These are phyloP conservation scores for Hirtodrosophila alboralis DNA, from an alignment of 2,888 invertebrate species.

Conservation along the genomic window DNA sequence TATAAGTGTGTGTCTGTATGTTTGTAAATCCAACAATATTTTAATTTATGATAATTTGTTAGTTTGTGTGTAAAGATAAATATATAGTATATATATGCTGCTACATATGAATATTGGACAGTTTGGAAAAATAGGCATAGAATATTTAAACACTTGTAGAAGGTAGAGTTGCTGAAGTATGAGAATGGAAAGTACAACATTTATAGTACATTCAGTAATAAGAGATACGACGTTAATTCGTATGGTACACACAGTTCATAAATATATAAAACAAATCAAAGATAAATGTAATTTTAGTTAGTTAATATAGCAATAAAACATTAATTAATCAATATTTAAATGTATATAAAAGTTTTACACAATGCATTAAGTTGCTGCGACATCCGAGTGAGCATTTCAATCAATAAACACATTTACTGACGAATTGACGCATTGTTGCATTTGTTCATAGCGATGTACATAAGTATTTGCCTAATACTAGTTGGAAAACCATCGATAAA, in stretches of 20 bases:
- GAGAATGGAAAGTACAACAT: background rate
- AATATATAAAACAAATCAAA: slow-evolving; percentile 14
- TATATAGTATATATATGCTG: no score
- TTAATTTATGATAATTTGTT: no score
- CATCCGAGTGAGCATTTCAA: slow-evolving; percentile 12
- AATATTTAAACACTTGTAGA: background rate
- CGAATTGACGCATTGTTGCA: background rate
- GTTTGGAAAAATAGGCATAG: background rate
- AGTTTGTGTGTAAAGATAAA: no score
- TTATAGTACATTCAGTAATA: background rate
- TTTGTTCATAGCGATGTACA: slow-evolving; percentile 1
- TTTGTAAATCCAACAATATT: no score
- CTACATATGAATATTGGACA: no score
- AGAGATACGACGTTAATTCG: slow-evolving; percentile 1
- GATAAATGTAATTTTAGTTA: slow-evolving; percentile 4
- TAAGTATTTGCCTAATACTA: slow-evolving; percentile 12
- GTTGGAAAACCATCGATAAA: no score
- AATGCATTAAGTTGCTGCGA: slow-evolving; percentile 21
- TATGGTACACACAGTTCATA: background rate
- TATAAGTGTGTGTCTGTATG: no score
- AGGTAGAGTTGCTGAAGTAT: background rate
- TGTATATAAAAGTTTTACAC: slow-evolving; percentile 6
- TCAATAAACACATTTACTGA: slow-evolving; percentile 3
- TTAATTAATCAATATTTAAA: background rate
- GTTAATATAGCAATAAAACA: slow-evolving; percentile 6